phyloP scores from a whole-genome alignment of 2,113 vertebrate genomes.

The Antidorcas marsupialis region DNA sequence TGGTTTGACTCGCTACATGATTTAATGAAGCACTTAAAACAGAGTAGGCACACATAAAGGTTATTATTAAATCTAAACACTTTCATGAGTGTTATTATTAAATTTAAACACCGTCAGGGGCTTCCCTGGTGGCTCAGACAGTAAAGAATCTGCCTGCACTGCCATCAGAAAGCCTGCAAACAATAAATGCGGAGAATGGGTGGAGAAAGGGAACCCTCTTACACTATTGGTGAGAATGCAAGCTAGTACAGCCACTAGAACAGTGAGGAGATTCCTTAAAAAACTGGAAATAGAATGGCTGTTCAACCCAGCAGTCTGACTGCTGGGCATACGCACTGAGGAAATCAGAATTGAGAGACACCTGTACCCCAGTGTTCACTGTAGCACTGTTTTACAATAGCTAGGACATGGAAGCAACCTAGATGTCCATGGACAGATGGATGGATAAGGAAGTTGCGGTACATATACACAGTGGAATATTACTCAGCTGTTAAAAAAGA shows the following conservation, averaged over 20 bases:
- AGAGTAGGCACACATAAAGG: neutral
- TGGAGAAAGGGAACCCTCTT: neutral
- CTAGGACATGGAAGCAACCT: neutral
- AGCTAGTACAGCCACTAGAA: neutral
- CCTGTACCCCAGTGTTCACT: fast-evolving
- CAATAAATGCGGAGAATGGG: neutral
- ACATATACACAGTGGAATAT: neutral
- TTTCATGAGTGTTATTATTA: neutral
- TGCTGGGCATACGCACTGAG: neutral
- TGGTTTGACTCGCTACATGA: neutral
- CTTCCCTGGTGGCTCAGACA: neutral
- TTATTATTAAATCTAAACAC: neutral
- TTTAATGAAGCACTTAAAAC: neutral
- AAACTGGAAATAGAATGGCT: neutral
- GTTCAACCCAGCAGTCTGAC: neutral
- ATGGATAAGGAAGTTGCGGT: neutral
- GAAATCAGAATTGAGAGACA: neutral
- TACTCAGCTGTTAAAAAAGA: neutral
- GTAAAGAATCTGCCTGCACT: neutral
- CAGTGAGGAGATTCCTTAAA: neutral
- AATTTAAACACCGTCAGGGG: neutral
- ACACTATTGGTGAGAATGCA: neutral
- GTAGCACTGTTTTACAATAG: neutral
- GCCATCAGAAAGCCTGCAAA: neutral
- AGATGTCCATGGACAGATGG: neutral